Evolutionary conservation across 2,797 vertebrate species (phyloP).

Genomic region (Xenopus petersii): DNA sequence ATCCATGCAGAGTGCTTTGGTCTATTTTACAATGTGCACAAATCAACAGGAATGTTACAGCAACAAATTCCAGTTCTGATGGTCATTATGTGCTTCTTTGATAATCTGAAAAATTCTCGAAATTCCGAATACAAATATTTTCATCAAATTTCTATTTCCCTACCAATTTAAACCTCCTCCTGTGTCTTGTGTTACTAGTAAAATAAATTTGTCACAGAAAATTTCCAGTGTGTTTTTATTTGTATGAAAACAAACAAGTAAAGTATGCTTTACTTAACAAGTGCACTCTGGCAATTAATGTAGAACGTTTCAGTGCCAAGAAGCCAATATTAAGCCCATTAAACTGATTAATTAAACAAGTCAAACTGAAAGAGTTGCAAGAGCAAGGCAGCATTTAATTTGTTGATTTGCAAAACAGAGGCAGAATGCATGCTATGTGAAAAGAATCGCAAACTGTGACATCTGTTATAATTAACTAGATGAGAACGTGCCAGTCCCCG

Average conservation of each 20-base stretch:
- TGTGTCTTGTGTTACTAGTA: too few relatives aligned
- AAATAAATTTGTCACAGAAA: too few relatives aligned
- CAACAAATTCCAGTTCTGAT: too few relatives aligned
- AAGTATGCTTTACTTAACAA: neutral
- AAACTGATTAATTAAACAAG: constrained; percentile 25
- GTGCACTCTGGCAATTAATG: constrained; percentile 1
- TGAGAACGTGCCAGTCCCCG: constrained; percentile 33
- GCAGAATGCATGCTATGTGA: constrained; percentile 22
- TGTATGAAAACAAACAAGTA: neutral
- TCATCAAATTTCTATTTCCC: too few relatives aligned
- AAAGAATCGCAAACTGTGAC: constrained; percentile 29
- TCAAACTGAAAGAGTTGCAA: constrained; percentile 2
- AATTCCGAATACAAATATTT: too few relatives aligned
- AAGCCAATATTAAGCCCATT: constrained; percentile 8
- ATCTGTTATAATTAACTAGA: constrained; percentile 34
- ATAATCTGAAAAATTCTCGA: too few relatives aligned
- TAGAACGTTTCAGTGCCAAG: neutral
- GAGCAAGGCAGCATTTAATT: constrained; percentile 16
- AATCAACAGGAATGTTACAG: too few relatives aligned
- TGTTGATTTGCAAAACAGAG: constrained; percentile 24
- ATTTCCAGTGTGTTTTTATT: constrained; percentile 2
- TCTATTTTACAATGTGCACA: too few relatives aligned
- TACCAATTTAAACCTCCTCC: too few relatives aligned
- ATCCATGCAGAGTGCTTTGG: too few relatives aligned
- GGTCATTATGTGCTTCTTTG: too few relatives aligned